These are phyloP conservation scores for Caenorhabditis sp. DNA, from an alignment of 2,888 invertebrate species.

Conservation along the genomic window DNA sequence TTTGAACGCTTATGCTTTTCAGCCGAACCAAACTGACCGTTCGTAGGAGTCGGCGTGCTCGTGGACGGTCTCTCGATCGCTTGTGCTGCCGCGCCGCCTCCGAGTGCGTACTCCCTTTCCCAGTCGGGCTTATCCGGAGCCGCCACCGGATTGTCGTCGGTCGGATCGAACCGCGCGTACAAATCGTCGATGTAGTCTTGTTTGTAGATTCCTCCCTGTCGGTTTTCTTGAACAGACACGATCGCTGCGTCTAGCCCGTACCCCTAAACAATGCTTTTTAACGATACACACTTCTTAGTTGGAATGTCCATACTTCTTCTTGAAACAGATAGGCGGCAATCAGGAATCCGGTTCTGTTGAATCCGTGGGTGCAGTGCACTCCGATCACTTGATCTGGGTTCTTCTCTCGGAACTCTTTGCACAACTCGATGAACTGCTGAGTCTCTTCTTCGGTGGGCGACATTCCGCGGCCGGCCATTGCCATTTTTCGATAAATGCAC, in stretches of 20 bases:
- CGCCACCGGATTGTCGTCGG: conserved; percentile 80
- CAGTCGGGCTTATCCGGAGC: conserved; percentile 51
- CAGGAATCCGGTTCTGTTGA: conserved; percentile 96
- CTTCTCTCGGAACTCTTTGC: conserved; percentile 82
- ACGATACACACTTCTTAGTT: neutral
- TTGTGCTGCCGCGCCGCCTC: too few species aligned
- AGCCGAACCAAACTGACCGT: conserved; percentile 20
- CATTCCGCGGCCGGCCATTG: conserved; percentile 86
- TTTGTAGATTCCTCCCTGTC: conserved; percentile 98
- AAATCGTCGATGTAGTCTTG: conserved; percentile 93
- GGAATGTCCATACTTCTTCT: conserved; percentile 80
- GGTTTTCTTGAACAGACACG: conserved; percentile 84
- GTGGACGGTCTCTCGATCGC: too few species aligned
- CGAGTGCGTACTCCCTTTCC: conserved; percentile 40
- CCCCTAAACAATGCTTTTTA: conserved; percentile 38
- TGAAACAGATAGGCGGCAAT: conserved; percentile 92
- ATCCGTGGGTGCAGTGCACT: conserved; percentile 97
- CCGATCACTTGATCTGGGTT: conserved; percentile 80
- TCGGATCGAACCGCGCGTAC: conserved; percentile 88
- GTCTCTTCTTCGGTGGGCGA: conserved; percentile 91
- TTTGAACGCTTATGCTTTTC: too few species aligned
- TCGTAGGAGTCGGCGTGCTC: neutral
- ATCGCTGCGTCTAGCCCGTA: conserved; percentile 87
- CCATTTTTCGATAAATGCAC: conserved; percentile 85
- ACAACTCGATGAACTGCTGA: conserved; percentile 90